phyloP scores from a whole-genome alignment of 2,113 vertebrate genomes.

The Nothobranchius kuhntae region DNA sequence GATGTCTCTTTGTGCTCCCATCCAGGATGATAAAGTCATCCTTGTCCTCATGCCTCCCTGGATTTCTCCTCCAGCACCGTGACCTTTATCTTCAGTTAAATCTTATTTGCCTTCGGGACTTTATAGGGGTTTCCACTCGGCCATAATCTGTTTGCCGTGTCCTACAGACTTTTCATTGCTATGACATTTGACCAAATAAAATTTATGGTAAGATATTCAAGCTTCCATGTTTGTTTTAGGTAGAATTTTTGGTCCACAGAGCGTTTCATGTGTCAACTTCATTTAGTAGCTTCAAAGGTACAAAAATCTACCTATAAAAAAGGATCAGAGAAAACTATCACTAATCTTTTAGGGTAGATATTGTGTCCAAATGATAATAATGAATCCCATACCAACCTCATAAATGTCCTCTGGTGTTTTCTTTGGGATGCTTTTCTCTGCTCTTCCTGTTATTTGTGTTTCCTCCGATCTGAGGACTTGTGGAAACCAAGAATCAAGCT shows the following conservation, averaged over 20 bases:
- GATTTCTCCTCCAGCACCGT: constrained; percentile 63
- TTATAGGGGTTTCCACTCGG: constrained; percentile 66
- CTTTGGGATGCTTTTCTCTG: background rate
- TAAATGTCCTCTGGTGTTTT: background rate
- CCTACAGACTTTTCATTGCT: constrained; percentile 68
- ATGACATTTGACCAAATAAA: constrained; percentile 71
- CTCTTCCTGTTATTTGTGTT: background rate
- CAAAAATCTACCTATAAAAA: too few relatives aligned
- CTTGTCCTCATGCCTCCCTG: constrained; percentile 55
- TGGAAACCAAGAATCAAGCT: background rate
- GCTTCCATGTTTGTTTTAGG: constrained; percentile 49
- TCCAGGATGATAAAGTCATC: constrained; percentile 75
- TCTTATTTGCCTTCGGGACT: constrained; percentile 74
- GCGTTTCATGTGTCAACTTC: too few relatives aligned
- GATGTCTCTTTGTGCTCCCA: constrained; percentile 64
- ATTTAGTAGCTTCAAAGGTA: too few relatives aligned
- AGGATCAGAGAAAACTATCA: too few relatives aligned
- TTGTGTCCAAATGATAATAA: too few relatives aligned
- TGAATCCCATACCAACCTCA: background rate
- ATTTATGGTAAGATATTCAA: constrained; percentile 62
- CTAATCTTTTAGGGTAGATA: too few relatives aligned
- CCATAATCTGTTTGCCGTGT: constrained; percentile 71
- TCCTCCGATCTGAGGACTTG: background rate
- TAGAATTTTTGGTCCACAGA: background rate
- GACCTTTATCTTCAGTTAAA: constrained; percentile 75